Percentiles rank a stretch among this genome's conserved stretches.
These are phyloP conservation scores for Lithosia quadra DNA, from an alignment of 2,888 invertebrate species.

Conservation along the genomic window DNA sequence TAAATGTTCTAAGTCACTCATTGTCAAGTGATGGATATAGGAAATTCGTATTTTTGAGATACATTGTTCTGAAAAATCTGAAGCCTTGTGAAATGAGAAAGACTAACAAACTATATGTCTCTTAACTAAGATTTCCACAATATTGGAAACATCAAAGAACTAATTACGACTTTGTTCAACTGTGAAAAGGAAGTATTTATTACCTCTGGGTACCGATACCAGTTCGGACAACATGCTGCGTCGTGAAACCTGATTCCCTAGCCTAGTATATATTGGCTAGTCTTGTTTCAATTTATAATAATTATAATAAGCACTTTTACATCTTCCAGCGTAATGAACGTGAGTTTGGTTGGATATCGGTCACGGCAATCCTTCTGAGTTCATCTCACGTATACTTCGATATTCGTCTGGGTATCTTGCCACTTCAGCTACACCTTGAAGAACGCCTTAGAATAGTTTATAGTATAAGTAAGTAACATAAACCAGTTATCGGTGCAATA, in stretches of 20 bases:
- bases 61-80: conserved; percentile 70
- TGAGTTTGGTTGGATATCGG: neutral
- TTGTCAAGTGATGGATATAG: conserved; percentile 53
- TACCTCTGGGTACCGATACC: neutral
- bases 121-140: neutral
- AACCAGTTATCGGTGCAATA: conserved; percentile 1
- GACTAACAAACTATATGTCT: conserved; percentile 51
- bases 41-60: conserved; percentile 61
- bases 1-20: conserved; percentile 21
- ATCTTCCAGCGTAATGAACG: neutral
- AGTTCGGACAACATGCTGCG: neutral
- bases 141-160: neutral
- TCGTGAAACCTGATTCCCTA: neutral
- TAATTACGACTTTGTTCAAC: neutral
- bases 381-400: neutral
- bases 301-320: no score
- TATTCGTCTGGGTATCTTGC: neutral
- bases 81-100: conserved; percentile 66
- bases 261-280: neutral
- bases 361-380: neutral
- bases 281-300: neutral
- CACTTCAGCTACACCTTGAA: neutral
- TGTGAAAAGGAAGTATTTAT: neutral
- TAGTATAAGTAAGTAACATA: neutral
- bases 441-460: neutral